A percentile compares a stretch with the other conserved stretches of the same genome.
Evolutionary conservation across 2,797 vertebrate species (phyloP).

Genomic region (Gallinago nigripennis): DNA sequence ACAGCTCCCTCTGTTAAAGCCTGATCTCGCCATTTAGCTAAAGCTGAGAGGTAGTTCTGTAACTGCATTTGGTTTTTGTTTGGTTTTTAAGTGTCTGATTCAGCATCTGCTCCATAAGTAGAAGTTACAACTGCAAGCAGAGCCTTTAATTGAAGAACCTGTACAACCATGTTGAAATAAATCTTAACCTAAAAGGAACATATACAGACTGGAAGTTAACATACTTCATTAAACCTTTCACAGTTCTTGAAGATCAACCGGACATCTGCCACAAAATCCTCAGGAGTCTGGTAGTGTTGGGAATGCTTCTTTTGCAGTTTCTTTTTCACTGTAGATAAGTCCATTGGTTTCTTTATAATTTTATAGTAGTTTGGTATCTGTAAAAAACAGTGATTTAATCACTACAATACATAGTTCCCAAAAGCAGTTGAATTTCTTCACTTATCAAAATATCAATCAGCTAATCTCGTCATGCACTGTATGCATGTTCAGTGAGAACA

Average conservation of each 20-base stretch:
- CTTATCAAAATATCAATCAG: not conserved
- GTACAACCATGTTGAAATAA: not conserved
- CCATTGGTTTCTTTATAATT: slow-evolving; percentile 99
- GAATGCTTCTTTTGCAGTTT: slow-evolving; percentile 92
- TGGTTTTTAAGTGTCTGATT: not conserved
- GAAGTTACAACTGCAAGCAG: slow-evolving; percentile 1
- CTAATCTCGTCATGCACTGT: not conserved
- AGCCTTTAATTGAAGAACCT: not conserved
- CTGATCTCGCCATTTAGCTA: not conserved
- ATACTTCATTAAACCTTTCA: slow-evolving; percentile 99
- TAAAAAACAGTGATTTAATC: not conserved
- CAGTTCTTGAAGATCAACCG: slow-evolving; percentile 98
- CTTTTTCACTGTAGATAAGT: slow-evolving; percentile 94
- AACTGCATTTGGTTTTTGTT: not conserved
- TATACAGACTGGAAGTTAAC: slow-evolving; percentile 78
- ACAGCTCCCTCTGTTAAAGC: not conserved
- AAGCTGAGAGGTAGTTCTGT: not conserved
- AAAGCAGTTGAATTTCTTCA: not conserved
- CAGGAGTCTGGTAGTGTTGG: slow-evolving; percentile 89
- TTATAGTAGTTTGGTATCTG: slow-evolving; percentile 99
- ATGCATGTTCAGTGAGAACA: fast-evolving
- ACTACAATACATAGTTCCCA: not conserved
- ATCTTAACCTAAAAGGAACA: not conserved
- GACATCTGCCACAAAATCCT: slow-evolving; percentile 94
- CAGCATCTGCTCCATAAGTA: not conserved